These are phyloP conservation scores for Ericerus pela DNA, from an alignment of 1,140 invertebrate species.

Conservation along the genomic window DNA sequence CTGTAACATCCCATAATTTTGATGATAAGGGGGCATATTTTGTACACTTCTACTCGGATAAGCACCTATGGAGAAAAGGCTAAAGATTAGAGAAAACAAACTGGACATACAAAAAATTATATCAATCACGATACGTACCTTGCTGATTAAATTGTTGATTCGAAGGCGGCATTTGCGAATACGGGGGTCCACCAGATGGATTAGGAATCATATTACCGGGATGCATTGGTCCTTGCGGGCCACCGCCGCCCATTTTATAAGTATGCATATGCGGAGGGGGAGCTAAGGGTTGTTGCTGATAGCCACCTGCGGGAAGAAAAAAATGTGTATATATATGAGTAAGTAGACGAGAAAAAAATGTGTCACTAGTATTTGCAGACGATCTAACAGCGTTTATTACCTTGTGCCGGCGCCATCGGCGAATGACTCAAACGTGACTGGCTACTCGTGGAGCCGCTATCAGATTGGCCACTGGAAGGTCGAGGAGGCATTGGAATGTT, in stretches of 20 bases:
- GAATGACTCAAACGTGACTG: constrained; percentile 55
- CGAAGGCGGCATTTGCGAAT: constrained; percentile 29
- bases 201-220: constrained; percentile 17
- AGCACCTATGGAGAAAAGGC: background rate
- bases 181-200: constrained; percentile 27
- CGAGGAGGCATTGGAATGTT: constrained; percentile 83
- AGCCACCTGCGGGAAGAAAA: constrained; percentile 32
- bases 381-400: constrained; percentile 27
- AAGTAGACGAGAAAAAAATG: background rate
- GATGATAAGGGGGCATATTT: constrained; percentile 33
- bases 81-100: background rate
- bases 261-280: constrained; percentile 40
- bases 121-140: constrained; percentile 3
- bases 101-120: background rate
- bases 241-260: constrained; percentile 36
- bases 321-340: background rate
- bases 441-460: constrained; percentile 42
- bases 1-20: constrained; percentile 31
- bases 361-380: background rate
- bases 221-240: constrained; percentile 33
- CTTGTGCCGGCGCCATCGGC: constrained; percentile 51
- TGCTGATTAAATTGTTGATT: constrained; percentile 39
- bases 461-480: constrained; percentile 76
- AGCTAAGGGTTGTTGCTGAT: constrained; percentile 45
- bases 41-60: background rate